These are phyloP conservation scores for Vulpes ferrilata DNA, from an alignment of 2,113 vertebrate species.

Conservation along the genomic window DNA sequence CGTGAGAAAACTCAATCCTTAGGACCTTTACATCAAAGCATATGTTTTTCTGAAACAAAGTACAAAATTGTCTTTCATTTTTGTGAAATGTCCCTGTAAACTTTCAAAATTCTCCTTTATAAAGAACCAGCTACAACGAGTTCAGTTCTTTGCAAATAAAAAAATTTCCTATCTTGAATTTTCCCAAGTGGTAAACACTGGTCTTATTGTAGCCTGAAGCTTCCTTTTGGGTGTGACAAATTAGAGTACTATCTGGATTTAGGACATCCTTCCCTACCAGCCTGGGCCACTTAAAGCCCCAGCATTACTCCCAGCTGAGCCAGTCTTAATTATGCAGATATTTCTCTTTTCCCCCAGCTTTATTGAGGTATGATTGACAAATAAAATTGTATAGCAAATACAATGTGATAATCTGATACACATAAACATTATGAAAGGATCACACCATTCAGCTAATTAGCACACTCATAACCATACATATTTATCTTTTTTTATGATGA, in stretches of 20 bases:
- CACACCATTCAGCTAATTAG: neutral
- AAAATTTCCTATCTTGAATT: neutral
- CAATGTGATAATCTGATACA: neutral
- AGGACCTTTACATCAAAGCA: neutral
- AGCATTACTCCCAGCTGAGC: neutral
- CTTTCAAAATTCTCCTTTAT: constrained; percentile 14
- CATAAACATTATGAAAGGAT: constrained; percentile 2
- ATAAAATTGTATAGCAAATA: neutral
- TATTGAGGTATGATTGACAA: neutral
- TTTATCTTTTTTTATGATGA: neutral
- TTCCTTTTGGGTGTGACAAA: neutral
- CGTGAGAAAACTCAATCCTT: neutral
- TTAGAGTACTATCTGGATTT: neutral
- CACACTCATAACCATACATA: neutral
- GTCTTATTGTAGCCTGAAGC: neutral
- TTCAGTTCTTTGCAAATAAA: neutral
- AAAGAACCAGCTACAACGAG: neutral
- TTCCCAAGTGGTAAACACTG: neutral
- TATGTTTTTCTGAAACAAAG: neutral
- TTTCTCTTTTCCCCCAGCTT: neutral
- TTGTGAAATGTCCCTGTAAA: neutral
- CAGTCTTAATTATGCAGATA: neutral
- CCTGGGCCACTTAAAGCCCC: neutral
- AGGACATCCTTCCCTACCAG: neutral
- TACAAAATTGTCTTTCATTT: neutral